Percentiles rank a stretch among this genome's conserved stretches.
phyloP scores from a whole-genome alignment of 2,797 vertebrate genomes.

The Clarias platycephalus region DNA sequence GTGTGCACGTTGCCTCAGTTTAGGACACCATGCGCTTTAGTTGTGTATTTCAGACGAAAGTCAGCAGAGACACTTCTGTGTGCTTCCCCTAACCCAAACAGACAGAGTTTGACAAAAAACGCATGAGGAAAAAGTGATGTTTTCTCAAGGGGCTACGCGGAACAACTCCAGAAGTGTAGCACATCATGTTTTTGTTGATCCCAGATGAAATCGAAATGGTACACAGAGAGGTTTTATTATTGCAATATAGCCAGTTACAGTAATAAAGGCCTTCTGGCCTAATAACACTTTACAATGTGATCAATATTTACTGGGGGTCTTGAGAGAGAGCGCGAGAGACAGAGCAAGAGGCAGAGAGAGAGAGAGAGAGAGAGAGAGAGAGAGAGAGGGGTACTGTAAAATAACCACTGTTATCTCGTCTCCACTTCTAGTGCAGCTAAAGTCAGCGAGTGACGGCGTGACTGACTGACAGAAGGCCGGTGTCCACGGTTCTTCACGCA shows the following conservation, averaged over 20 bases:
- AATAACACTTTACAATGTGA: constrained; percentile 63
- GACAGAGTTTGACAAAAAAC: constrained; percentile 34
- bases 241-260: constrained; percentile 62
- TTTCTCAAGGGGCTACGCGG: constrained; percentile 22
- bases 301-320: constrained; percentile 60
- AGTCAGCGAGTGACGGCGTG: constrained; percentile 14
- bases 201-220: constrained; percentile 57
- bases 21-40: not conserved
- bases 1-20: not conserved
- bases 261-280: constrained; percentile 59
- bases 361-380: constrained; percentile 41
- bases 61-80: constrained; percentile 32
- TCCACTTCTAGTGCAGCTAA: constrained; percentile 24
- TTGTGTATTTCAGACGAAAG: constrained; percentile 21
- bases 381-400: no score
- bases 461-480: constrained; percentile 32
- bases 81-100: constrained; percentile 36
- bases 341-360: constrained; percentile 46
- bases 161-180: constrained; percentile 49
- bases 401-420: constrained; percentile 38
- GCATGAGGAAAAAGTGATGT: not conserved
- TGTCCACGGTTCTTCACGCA: not conserved
- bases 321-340: constrained; percentile 46
- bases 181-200: constrained; percentile 49
- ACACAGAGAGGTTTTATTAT: constrained; percentile 60